Evolutionary conservation across 1,140 invertebrate genomes (phyloP).

Genomic region (Zaprionus camerounensis): DNA sequence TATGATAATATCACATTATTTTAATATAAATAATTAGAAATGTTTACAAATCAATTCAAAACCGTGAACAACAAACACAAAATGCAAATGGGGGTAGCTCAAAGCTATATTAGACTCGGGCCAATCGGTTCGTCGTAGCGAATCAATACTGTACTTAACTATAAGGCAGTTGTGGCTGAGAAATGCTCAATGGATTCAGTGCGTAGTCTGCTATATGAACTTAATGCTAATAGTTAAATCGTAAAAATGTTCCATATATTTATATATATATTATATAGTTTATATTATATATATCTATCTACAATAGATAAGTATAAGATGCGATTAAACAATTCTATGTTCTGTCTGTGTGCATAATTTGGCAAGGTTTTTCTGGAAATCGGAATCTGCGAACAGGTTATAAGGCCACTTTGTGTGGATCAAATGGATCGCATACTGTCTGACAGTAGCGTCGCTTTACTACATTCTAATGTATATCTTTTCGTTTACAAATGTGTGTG

Average conservation of each 20-base stretch:
- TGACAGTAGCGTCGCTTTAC: constrained; percentile 20
- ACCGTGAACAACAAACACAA: constrained; percentile 32
- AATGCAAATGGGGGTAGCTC: constrained; percentile 31
- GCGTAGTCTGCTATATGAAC: constrained; percentile 9
- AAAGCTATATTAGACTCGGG: constrained; percentile 41
- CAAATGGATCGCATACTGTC: constrained; percentile 20
- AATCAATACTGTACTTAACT: constrained; percentile 71
- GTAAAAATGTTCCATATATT: constrained; percentile 16
- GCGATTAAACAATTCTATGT: constrained; percentile 49
- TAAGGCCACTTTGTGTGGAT: constrained; percentile 32
- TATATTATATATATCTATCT: background rate
- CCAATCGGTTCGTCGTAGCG: constrained; percentile 42
- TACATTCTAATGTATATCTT: background rate
- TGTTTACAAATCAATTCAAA: constrained; percentile 32
- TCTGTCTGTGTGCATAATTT: constrained; percentile 59
- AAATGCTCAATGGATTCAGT: constrained; percentile 40
- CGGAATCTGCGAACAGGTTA: background rate
- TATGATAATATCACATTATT: constrained; percentile 80
- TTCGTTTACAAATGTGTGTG: background rate
- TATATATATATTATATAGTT: constrained; percentile 5
- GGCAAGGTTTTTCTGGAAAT: constrained; percentile 54
- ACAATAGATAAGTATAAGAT: constrained; percentile 41
- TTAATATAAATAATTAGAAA: constrained; percentile 73
- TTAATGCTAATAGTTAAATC: constrained; percentile 26
- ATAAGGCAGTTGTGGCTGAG: constrained; percentile 71